phyloP scores from a whole-genome alignment of 2,888 invertebrate species.

The Clistopyga incitator region DNA sequence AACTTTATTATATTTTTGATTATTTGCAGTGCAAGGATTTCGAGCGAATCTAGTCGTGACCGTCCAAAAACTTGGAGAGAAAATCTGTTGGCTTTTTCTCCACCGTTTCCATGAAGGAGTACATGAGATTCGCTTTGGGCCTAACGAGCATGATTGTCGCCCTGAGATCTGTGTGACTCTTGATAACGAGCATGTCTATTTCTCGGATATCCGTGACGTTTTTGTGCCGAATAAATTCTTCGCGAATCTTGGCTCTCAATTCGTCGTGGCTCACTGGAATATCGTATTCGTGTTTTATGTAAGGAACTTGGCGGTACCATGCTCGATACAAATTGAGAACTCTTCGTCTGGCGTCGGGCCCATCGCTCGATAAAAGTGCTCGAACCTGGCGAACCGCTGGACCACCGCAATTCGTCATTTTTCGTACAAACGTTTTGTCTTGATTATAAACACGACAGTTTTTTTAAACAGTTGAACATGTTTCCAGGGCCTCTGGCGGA shows the following conservation, averaged over 20 bases:
- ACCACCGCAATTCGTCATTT: constrained; percentile 85
- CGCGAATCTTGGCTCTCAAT: constrained; percentile 90
- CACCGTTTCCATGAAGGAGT: constrained; percentile 93
- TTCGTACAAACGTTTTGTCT: constrained; percentile 19
- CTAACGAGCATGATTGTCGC: constrained; percentile 95
- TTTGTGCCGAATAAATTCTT: constrained; percentile 82
- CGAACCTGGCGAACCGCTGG: constrained; percentile 89
- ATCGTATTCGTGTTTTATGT: constrained; percentile 92
- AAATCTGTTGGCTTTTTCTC: constrained; percentile 96
- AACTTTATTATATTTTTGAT: too few species aligned
- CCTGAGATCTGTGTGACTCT: constrained; percentile 98
- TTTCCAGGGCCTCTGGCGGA: too few species aligned
- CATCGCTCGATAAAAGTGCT: constrained; percentile 93
- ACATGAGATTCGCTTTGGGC: constrained; percentile 95
- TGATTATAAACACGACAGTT: too few species aligned
- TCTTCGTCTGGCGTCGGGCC: constrained; percentile 91
- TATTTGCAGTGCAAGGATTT: not conserved
- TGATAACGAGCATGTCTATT: not conserved
- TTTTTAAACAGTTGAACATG: too few species aligned
- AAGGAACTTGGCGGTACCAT: constrained; percentile 97
- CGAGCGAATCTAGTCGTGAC: constrained; percentile 80
- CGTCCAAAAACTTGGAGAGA: constrained; percentile 94
- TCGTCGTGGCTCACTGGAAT: constrained; percentile 91
- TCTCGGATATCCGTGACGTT: too few species aligned
- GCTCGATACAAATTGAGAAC: constrained; percentile 96